Percentiles rank a stretch among this genome's conserved stretches.
Evolutionary conservation across 2,797 vertebrate species (phyloP).

Genomic region (Premnoplex brunnescens): DNA sequence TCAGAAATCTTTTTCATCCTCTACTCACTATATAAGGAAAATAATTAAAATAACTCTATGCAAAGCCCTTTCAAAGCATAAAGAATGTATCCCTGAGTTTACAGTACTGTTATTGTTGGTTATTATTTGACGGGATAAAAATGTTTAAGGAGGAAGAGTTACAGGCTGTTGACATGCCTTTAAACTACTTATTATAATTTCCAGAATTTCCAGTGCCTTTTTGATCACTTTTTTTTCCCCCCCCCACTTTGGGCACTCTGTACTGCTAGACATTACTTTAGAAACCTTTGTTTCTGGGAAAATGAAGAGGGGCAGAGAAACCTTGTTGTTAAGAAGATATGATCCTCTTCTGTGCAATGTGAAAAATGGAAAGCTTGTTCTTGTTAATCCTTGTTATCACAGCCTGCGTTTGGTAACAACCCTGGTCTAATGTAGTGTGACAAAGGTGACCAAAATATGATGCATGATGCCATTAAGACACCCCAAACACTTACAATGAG

Average conservation of each 20-base stretch:
- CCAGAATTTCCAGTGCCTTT: background rate
- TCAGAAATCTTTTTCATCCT: constrained; percentile 44
- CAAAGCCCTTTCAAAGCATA: constrained; percentile 19
- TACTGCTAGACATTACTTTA: background rate
- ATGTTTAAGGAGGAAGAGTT: background rate
- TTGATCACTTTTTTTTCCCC: background rate
- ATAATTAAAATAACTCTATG: constrained; percentile 53
- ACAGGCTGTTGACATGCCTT: constrained; percentile 4
- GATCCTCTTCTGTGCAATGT: background rate
- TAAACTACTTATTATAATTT: constrained; percentile 11
- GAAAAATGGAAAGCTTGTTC: background rate
- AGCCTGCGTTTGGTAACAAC: background rate
- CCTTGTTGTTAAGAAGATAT: background rate
- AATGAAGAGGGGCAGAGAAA: background rate
- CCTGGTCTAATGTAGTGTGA: background rate
- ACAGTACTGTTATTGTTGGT: background rate
- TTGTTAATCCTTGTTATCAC: background rate
- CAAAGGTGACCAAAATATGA: background rate
- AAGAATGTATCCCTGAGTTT: constrained; percentile 24
- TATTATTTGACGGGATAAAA: constrained; percentile 8
- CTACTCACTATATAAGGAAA: constrained; percentile 39
- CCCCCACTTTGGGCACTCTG: background rate
- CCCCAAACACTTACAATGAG: background rate
- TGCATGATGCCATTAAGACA: background rate
- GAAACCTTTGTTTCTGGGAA: background rate